Evolutionary conservation across 92 coral and sea anemone genomes (phyloP), one percentile per base, ranked within the genome.

Genomic region (Diadumene lineata): DNA sequence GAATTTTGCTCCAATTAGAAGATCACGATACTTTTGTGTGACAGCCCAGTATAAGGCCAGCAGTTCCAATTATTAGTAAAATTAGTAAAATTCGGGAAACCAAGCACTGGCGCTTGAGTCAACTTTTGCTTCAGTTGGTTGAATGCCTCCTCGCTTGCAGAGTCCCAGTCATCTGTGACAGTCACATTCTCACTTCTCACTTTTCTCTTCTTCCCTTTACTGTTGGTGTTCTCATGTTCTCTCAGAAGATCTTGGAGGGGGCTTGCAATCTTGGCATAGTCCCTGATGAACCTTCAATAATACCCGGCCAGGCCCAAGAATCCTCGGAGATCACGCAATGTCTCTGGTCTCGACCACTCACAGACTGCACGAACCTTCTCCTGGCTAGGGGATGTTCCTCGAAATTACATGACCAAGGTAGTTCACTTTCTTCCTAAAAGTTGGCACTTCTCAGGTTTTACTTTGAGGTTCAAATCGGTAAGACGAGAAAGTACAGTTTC

Each of bases 41-140:
- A 87, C 82, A 27, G 86, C 85, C 89, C 84, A 87, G 55, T 87
- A 74, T 82, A 87, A n/a, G 29, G 92, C 89, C 28, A 87, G 84
- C 58, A 84, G 38, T 57, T 87, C 89, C 31, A 87, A 62, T 78
- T 87, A 73, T 79, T 78, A 68, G 32, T 88, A 78, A 16, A 88
- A 87, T 34, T 75, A 75, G 57, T 81, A 53, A 84, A 79, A 73
- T 84, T 83, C 50, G 82, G 92, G 70, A 46, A 87, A 23, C 89
- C 89, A 44, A 87, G 61, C 31, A 87, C 80, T 56, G 92, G 92
- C 7, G 92, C 82, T 21, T 58, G 68, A 0, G 88, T 83, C 68
- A 83, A 23, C 70, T 51, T 61, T 66, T 64, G 30, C 68, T 86
- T 77, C 46, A 82, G 81, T 68, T 71, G 71, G 18, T 23, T 46